These are phyloP conservation scores for Petromus typicus DNA, from an alignment of 2,113 vertebrate species.

Conservation along the genomic window DNA sequence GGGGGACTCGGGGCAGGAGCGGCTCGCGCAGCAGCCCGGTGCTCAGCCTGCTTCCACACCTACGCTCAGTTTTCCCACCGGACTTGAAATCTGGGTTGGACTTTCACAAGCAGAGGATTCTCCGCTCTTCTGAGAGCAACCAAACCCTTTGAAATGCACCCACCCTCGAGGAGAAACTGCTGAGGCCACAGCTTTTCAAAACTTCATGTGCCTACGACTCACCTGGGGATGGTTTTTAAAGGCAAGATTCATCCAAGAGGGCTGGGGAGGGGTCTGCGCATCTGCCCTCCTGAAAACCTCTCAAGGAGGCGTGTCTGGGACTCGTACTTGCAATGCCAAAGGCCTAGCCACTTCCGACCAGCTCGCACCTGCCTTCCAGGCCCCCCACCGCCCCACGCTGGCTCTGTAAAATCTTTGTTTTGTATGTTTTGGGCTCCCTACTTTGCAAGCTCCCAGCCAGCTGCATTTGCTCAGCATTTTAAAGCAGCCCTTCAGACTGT, in stretches of 20 bases:
- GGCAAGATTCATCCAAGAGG: not conserved
- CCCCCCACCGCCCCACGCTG: not conserved
- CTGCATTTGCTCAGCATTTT: not conserved
- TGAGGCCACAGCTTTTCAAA: not conserved
- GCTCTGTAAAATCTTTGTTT: slow-evolving; percentile 1
- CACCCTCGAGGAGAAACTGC: not conserved
- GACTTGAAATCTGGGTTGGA: not conserved
- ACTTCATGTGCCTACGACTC: not conserved
- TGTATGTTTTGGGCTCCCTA: too few species aligned
- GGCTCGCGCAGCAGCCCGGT: not conserved
- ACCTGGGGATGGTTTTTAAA: not conserved
- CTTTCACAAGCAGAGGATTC: not conserved
- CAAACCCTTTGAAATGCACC: not conserved
- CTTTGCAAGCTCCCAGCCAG: slow-evolving; percentile 35
- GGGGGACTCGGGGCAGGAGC: fast-evolving
- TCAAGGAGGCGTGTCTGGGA: not conserved
- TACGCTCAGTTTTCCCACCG: not conserved
- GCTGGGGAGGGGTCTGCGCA: fast-evolving
- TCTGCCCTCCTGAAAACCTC: not conserved
- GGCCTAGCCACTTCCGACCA: not conserved
- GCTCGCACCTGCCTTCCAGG: slow-evolving; percentile 5
- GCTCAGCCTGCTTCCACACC: not conserved
- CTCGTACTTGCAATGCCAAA: not conserved
- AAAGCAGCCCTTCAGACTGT: slow-evolving; percentile 53
- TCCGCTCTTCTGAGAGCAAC: not conserved